Conservation (phyloP, 2,888 invertebrate species). For the Balanococcus diminutus region DNA sequence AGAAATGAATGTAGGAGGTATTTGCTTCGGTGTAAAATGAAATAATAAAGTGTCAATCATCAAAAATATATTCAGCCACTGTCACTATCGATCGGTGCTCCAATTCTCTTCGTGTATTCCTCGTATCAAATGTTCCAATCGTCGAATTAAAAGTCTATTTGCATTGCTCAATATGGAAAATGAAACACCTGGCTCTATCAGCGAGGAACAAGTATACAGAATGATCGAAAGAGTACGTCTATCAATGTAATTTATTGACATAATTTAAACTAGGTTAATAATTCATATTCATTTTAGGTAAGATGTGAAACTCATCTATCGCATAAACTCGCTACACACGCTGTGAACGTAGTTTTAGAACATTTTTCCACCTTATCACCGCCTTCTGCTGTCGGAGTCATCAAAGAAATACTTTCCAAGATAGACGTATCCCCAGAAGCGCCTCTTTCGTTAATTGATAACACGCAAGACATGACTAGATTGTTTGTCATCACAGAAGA, state of each 20-base stretch:
- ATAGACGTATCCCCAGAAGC: constrained; percentile 25
- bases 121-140: not conserved
- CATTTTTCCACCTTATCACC: constrained; percentile 21
- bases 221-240: constrained; percentile 45
- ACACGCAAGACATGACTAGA: constrained; percentile 82
- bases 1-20: not conserved
- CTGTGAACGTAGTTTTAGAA: constrained; percentile 42
- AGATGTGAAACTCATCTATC: constrained; percentile 47
- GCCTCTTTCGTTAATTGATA: constrained; percentile 64
- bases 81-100: not conserved
- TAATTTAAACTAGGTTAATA: no score
- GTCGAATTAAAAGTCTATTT: not conserved
- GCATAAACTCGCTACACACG: constrained; percentile 48
- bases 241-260: not conserved
- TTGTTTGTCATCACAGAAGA: constrained; percentile 83
- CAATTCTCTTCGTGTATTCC: not conserved
- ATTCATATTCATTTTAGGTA: constrained; percentile 42
- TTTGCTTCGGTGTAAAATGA: not conserved
- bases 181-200: not conserved
- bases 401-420: not conserved
- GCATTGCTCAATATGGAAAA: not conserved
- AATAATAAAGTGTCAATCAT: not conserved
- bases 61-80: not conserved
- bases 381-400: not conserved
- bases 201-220: constrained; percentile 22